Evolutionary conservation across 92 coral and sea anemone genomes (phyloP).

Genomic region (Zoanthus gigantus): DNA sequence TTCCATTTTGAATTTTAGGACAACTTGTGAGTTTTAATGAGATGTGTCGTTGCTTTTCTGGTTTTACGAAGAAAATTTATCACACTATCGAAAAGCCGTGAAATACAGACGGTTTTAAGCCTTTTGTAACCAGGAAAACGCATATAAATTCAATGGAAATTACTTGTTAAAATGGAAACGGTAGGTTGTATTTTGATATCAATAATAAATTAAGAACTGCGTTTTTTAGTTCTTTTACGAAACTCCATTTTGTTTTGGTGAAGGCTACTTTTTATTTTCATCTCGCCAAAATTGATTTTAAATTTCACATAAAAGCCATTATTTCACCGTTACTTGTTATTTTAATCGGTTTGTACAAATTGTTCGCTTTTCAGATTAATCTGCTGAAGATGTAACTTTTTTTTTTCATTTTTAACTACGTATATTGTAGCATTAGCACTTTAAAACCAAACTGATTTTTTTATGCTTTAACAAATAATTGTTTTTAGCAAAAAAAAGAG

Average conservation of each 20-base stretch:
- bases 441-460: too few species aligned
- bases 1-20: conserved; percentile 1
- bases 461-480: too few species aligned
- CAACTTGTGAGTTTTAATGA: not conserved
- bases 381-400: too few species aligned
- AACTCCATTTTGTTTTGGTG: not conserved
- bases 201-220: not conserved
- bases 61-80: not conserved
- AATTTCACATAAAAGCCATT: too few species aligned
- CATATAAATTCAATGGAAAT: not conserved
- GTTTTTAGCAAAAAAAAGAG: too few species aligned
- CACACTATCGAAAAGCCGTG: not conserved
- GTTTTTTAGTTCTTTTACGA: not conserved
- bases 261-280: not conserved
- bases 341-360: too few species aligned
- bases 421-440: too few species aligned
- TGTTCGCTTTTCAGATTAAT: too few species aligned
- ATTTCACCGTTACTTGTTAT: too few species aligned
- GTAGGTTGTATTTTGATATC: not conserved
- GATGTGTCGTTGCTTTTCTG: not conserved
- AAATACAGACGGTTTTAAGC: not conserved
- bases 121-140: not conserved
- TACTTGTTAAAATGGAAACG: conserved; percentile 7
- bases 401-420: too few species aligned
- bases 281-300: too few species aligned